Evolutionary conservation across 2,113 vertebrate species (phyloP), one percentile per base, ranked within the genome.

Genomic region (Aegithalos caudatus): DNA sequence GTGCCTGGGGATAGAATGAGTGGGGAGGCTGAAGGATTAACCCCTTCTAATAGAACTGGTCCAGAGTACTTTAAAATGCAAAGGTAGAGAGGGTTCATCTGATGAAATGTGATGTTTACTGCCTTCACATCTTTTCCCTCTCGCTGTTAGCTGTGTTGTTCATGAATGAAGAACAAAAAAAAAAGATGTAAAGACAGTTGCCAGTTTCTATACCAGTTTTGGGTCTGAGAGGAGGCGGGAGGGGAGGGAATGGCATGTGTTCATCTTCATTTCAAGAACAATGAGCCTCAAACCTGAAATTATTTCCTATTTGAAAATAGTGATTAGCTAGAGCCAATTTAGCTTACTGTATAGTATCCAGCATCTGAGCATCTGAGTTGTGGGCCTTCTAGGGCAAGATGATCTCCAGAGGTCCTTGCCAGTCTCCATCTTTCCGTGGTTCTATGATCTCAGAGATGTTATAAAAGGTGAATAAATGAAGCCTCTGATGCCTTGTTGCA

Each of bases 301-400:
- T 84, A 64, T 81, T 95, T 95, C 80, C 53, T 90, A 14, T 91
- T 95, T 92, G 58, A 92, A 95, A 96, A 92, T 1, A 92, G 84
- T 51, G 18, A 50, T 85, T 40, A 94, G 70, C 72, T 61, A 90
- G 58, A 78, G 21, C 20, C 37, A 95, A 18, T 95, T 91, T 83
- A 81, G n/a, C 38, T 85, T 71, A 44, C 42, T 65, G 54, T 61
- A 21, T 8, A 70, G 64, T 28, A 11, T 40, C 61, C 64, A 57
- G 74, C 62, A 92, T 38, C 48, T 54, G 35, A 88, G 33, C 31
- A 73, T 50, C 10, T 54, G 48, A 77, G 54, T 12, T 53, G 25
- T 27, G 37, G 31, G 28, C 65, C 38, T 64, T 24, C 64, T 72
- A 29, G 45, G 74, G 48, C 50, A 73, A 56, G 81, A 19, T 12